These are phyloP conservation scores for Dorcus parallelipipedus DNA, from an alignment of 2,888 invertebrate genomes.

Conservation along the genomic window DNA sequence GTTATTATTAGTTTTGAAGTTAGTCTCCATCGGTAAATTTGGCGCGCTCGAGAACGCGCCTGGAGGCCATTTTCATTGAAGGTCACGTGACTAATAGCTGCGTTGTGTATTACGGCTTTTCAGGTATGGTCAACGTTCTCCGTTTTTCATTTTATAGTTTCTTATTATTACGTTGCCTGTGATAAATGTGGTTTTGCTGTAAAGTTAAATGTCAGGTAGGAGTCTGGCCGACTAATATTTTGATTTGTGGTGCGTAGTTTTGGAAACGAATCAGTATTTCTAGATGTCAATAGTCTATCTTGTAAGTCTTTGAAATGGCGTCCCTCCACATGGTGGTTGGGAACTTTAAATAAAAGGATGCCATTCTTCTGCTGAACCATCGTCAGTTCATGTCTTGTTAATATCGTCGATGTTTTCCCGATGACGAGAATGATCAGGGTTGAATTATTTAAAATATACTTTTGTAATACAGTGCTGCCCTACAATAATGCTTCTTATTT, in stretches of 20 bases:
- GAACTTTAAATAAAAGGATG: slow-evolving; percentile 25
- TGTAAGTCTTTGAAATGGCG: slow-evolving; percentile 69
- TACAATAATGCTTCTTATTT: slow-evolving; percentile 20
- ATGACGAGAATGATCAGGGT: not conserved
- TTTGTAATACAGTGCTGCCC: slow-evolving; percentile 30
- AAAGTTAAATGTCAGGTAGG: slow-evolving; percentile 2
- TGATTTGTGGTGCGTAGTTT: not conserved
- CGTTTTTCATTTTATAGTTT: slow-evolving; percentile 29
- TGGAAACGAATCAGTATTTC: slow-evolving; percentile 7
- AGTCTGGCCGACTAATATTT: not conserved
- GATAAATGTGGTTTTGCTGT: slow-evolving; percentile 14
- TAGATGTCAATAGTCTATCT: slow-evolving; percentile 60
- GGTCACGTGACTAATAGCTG: slow-evolving; percentile 47
- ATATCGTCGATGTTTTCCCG: no score
- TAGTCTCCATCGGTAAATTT: slow-evolving; percentile 16
- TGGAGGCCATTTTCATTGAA: slow-evolving; percentile 32
- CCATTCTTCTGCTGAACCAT: not conserved
- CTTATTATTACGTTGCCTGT: slow-evolving; percentile 22
- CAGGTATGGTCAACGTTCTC: slow-evolving; percentile 47
- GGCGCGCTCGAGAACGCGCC: slow-evolving; percentile 19
- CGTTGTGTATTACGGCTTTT: slow-evolving; percentile 41
- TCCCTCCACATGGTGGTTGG: slow-evolving; percentile 65
- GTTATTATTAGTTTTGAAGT: slow-evolving; percentile 5
- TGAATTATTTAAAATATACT: slow-evolving; percentile 2
- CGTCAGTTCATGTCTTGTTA: no score